Evolutionary conservation across 2,888 invertebrate genomes (phyloP).

Genomic region (Drosophila cognata): DNA sequence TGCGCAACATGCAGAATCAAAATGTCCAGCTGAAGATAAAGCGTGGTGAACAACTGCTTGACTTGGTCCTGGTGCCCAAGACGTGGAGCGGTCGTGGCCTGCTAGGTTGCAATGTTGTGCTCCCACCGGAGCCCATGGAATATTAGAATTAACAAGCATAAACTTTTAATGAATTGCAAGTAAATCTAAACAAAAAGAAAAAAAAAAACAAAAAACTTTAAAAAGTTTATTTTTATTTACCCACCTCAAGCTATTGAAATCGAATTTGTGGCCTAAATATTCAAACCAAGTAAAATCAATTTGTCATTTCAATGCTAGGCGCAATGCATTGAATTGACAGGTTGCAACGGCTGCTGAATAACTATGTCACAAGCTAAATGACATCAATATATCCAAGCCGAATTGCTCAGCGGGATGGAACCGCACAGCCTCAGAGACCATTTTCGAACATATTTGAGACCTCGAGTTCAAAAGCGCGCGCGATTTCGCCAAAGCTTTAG

Average conservation of each 20-base stretch:
- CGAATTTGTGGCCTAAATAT: constrained; percentile 12
- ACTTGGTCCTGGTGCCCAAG: constrained; percentile 89
- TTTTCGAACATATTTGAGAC: not conserved
- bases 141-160: constrained; percentile 15
- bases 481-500: constrained; percentile 39
- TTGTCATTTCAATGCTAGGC: constrained; percentile 9
- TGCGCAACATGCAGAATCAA: constrained; percentile 87
- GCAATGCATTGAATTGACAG: constrained; percentile 10
- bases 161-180: constrained; percentile 8
- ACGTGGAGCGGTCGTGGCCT: constrained; percentile 92
- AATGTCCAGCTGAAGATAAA: constrained; percentile 86
- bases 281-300: constrained; percentile 8
- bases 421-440: not conserved
- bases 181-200: constrained; percentile 22
- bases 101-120: constrained; percentile 89
- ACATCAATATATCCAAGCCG: constrained; percentile 18
- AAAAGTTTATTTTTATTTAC: constrained; percentile 12
- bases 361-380: constrained; percentile 39
- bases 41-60: constrained; percentile 86
- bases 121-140: constrained; percentile 68
- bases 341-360: constrained; percentile 30
- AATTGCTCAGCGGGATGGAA: not conserved
- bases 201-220: constrained; percentile 16
- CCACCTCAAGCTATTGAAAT: constrained; percentile 15
- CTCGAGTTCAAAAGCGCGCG: constrained; percentile 43